These are phyloP conservation scores for Lasioglossum marginatum DNA, from an alignment of 2,888 invertebrate genomes.

Conservation along the genomic window DNA sequence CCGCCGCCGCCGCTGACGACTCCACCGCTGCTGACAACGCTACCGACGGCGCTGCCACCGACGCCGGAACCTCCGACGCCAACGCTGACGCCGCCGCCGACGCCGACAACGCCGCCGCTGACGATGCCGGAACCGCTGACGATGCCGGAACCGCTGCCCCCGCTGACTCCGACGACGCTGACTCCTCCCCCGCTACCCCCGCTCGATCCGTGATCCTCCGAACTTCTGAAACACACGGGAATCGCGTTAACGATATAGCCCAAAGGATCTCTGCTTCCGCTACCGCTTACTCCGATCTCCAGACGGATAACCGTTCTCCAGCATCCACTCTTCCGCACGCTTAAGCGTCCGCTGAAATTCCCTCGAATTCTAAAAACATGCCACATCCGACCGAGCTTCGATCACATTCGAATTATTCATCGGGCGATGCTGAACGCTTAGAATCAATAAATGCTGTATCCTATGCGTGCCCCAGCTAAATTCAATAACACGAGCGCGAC, in stretches of 20 bases:
- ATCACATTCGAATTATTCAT: background rate
- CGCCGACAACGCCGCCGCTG: conserved; percentile 42
- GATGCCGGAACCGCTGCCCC: conserved; percentile 37
- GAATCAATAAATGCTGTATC: background rate
- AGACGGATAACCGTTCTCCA: no score
- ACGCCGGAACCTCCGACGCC: conserved; percentile 21
- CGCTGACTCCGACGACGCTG: conserved; percentile 44
- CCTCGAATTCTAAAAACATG: background rate
- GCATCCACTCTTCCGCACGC: background rate
- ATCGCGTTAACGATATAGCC: conserved; percentile 13
- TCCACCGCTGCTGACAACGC: conserved; percentile 20
- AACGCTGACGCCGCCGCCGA: conserved; percentile 27
- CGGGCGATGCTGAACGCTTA: background rate
- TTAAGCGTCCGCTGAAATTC: no score
- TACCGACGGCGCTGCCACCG: conserved; percentile 19
- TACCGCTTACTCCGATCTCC: background rate
- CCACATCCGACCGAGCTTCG: background rate
- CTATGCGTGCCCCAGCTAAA: background rate
- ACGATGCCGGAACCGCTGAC: conserved; percentile 36
- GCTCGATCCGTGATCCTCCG: conserved; percentile 81
- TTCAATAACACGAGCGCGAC: background rate
- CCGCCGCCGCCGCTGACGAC: conserved; percentile 29
- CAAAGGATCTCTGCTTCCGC: background rate
- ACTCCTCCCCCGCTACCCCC: conserved; percentile 62
- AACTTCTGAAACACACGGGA: conserved; percentile 77